Base-by-base conservation (phyloP, 2,888 invertebrate genomes). In the Cenopis cana region DNA sequence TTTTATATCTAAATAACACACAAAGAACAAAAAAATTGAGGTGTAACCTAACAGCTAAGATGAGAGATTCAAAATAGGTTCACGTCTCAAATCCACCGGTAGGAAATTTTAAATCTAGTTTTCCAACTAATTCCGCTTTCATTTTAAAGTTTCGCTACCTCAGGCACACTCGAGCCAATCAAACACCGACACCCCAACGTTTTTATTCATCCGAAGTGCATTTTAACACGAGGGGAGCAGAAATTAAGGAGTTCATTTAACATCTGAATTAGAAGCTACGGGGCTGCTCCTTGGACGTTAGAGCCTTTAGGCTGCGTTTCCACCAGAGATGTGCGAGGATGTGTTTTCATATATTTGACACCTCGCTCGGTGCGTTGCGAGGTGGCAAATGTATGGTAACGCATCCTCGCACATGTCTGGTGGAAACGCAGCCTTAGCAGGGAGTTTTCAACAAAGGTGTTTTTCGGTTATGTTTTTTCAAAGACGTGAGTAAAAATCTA, bases 181-280 rank as follows among this genome's bases (percentile, higher is more conserved):
- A 70, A 60, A 70, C 59, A 50, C 56, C 70, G 59, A 60, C 59
- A 60, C 59, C 52, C 60, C 54, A n/a, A 65, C 70, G 65, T 65
- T 65, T 65, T 65, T 70, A 70, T 70, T 70, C 59, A 17, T 2
- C 57, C 10, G 52, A 64, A 65, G 70, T 65, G 70, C 70, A 65
- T 70, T 65, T 70, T 70, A 70, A 70, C 70, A 59, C 61, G 61
- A 36, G 55, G 57, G 64, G 70, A 57, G 52, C 14, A 20, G 59
- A 57, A 70, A 70, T 65, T 70, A 70, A 52, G 54, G 70, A 70
- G 65, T 65, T 65, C 70, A 60, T 70, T 70, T 70, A 54, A 59
- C 70, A 38, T 65, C 59, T 59, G 59, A 70, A 70, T 70, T 70
- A 70, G 65, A 70, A 59, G 65, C 65, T 59, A 41, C 17, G 29